Evolutionary conservation across 2,888 invertebrate species (phyloP), one percentile per base, ranked within the genome.

Genomic region (Drosophila acutilabella): DNA sequence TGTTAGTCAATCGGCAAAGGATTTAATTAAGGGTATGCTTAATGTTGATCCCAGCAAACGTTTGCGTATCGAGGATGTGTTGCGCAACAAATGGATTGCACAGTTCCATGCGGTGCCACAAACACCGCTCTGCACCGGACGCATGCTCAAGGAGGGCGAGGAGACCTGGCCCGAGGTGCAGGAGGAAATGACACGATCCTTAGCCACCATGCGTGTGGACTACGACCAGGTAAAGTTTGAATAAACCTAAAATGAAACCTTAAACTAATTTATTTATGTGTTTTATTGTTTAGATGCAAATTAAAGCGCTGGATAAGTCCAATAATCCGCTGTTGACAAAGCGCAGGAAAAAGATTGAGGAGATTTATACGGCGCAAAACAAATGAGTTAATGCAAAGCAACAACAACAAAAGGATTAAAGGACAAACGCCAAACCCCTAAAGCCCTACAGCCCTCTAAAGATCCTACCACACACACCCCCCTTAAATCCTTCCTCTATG

Each of bases 201-300:
- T 99, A 76, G 98, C 99, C 47, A 98, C 98, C 54, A 99, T 99
- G 99, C 94, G 99, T 58, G 99, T 99, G 8, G 99, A 99, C 92
- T 98, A 98, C 92, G 99, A 99, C 92, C 96, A 97, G 93, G 95
- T 95, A 44, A 52, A 30, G 13, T 11, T 38, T 5, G 10, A 10
- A 16, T 2, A 1, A 47, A 6, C 4, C 16, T 4, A 23, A 16
- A 40, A 5, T 23, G 6, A 11, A 42, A 20, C 6, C 16, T 13
- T 1, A 5, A 44, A 11, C 44, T 44, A 10, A 44, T 20, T 4
- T 10, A 23, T 2, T n/a, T 3, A 13, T 54, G 16, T 3, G 7
- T 33, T 50, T 8, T 13, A 5, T 13, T 3, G 26, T 61, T 36
- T 94, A 96, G 94, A 96, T 97, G 67, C 97, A 97, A 93, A 96